A percentile compares a stretch with the other conserved stretches of the same genome.
Evolutionary conservation across 2,888 invertebrate genomes (phyloP).

Genomic region (Rugalucina vietnamica): DNA sequence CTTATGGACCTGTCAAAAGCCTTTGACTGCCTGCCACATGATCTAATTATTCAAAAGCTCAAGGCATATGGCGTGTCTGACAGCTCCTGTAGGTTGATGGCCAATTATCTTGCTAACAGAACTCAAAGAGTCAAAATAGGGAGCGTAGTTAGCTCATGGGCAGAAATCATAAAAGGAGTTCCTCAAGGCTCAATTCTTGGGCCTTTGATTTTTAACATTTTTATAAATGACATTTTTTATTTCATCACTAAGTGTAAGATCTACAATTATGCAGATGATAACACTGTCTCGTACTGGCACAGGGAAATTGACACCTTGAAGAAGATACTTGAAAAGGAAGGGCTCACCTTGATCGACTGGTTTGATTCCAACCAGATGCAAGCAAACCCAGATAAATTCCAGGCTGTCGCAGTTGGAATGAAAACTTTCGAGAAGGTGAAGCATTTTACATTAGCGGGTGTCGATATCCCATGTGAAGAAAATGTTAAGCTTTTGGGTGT

Average conservation of each 20-base stretch:
- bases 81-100: not conserved
- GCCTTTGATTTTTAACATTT: not conserved
- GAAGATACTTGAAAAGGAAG: not conserved
- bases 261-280: constrained; percentile 3
- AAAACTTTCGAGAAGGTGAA: not conserved
- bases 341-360: not conserved
- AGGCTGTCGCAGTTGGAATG: not conserved
- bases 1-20: not conserved
- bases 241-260: not conserved
- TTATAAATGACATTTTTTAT: not conserved
- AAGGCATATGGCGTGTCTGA: not conserved
- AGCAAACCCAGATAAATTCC: constrained; percentile 13
- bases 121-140: not conserved
- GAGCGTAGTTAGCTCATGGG: not conserved
- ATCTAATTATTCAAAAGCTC: not conserved
- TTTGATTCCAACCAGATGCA: constrained; percentile 16
- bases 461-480: constrained; percentile 5
- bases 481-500: constrained; percentile 16
- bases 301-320: not conserved
- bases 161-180: not conserved
- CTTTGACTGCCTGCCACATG: not conserved
- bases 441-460: not conserved
- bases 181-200: not conserved
- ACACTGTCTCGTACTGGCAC: not conserved
- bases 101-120: not conserved